Base-by-base conservation (phyloP, 2,797 vertebrate genomes). In the Momotus momota region DNA sequence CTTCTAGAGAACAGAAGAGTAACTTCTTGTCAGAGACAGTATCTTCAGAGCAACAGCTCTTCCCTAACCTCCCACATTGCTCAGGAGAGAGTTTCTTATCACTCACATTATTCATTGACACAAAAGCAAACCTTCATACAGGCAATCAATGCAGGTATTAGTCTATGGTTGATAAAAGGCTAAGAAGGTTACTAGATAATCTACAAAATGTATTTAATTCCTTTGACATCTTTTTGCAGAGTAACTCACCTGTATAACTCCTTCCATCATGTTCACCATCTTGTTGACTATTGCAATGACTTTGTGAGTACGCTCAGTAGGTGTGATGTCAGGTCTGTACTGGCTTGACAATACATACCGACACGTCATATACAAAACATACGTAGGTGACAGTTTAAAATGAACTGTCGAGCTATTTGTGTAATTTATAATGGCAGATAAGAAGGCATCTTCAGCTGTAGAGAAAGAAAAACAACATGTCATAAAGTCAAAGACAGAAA, bases 241-340 rank as follows among this genome's bases (percentile, higher is more conserved):
- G 26, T 57, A 61, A 94, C 99, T 98, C 96, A 99, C 99, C 99
- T 99, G 99, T 97, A 99, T 99, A 94, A 99, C 99, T 70, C 99
- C 99, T 98, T 99, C 99, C 99, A 99, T 99, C 99, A 99, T 99
- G 99, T 98, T 99, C 98, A 99, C 99, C 99, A 99, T 99, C 99
- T 99, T 99, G 98, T 99, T 99, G 94, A 99, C 99, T 70, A 99
- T 98, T 91, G 99, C 99, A 35, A 99, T 99, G 97, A 99, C 99
- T 95, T 99, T 99, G 97, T 99, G 99, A 27, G 99, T 99, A 43
- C 99, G 98, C 96, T 99, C 99, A 0, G 99, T 97, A 2, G 99
- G 98, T 38, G 99, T 99, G 98, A 98, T 98, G 95, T 99, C 99
- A 3, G 99, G 98, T 96, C 99, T 98, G 98, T 99, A 99, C 9